Evolutionary conservation across 2,113 vertebrate species (phyloP).

Genomic region (Calidris pugnax): DNA sequence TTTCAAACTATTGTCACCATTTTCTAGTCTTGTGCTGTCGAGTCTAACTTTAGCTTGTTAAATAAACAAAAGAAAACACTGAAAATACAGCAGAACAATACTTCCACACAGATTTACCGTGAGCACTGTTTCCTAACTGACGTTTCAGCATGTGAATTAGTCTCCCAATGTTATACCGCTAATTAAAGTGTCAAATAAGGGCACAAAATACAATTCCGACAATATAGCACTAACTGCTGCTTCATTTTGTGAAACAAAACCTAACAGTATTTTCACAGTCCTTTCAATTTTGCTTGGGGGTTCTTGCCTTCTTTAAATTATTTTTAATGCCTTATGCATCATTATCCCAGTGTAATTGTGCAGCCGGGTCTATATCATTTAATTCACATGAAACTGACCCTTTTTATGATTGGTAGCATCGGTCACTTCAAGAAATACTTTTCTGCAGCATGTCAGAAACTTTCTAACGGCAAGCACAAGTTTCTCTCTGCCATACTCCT

Average conservation of each 20-base stretch:
- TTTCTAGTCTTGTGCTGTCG: slow-evolving; percentile 77
- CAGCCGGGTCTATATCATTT: no score
- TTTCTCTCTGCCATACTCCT: background rate
- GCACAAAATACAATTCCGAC: background rate
- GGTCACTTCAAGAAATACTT: background rate
- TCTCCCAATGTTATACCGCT: background rate
- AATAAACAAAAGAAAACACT: slow-evolving; percentile 76
- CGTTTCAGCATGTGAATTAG: background rate
- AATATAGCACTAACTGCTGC: background rate
- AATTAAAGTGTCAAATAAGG: background rate
- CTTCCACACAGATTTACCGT: background rate
- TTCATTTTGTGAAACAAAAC: background rate
- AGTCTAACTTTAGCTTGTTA: slow-evolving; percentile 90
- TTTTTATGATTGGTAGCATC: background rate
- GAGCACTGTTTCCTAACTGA: background rate
- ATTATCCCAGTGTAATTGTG: no score
- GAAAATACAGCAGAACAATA: slow-evolving; percentile 66
- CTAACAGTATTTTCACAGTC: background rate
- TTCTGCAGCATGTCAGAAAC: background rate
- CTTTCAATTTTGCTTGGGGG: background rate
- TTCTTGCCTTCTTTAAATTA: background rate
- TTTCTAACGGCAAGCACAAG: background rate
- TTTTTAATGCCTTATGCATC: no score
- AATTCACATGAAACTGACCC: no score
- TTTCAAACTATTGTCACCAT: slow-evolving; percentile 93